Base-by-base conservation (phyloP, 1,140 invertebrate genomes). In the Drosophila pachea region DNA sequence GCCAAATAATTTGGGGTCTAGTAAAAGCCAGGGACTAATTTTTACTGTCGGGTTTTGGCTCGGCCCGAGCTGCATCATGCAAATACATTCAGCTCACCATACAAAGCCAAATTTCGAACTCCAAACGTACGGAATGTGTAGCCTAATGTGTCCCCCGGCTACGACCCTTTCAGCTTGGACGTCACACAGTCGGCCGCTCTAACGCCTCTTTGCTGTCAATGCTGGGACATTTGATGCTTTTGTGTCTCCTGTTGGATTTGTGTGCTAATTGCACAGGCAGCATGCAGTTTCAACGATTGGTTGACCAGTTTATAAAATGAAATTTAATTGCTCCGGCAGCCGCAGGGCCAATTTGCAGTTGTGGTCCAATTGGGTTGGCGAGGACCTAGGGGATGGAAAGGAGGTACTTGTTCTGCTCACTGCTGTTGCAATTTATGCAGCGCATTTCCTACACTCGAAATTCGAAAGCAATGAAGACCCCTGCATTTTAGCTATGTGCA, bases 261-360 rank as follows among this genome's bases (percentile, higher is more conserved):
- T 47, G 43, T 74, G 70, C 74, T 77, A 82, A 75, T 82, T 83
- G 75, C 60, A 45, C 48, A 65, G 64, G 71, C 68, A 59, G 63
- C 60, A 50, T 67, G 55, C 42, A 68, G 61, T 49, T 68, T 45
- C 48, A 70, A 78, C 62, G 40, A 76, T 65, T 73, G 73, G 32
- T 66, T 35, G 49, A 45, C 47, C 64, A 78, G 67, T 73, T 73
- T 65, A 74, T 75, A 76, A 83, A 83, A 78, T 83, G 74, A 83
- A 83, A 83, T 83, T 83, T 83, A 83, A 83, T 83, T 83, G 78
- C 75, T 22, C 49, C 58, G 29, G 68, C 82, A 71, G 68, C 64
- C 72, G 61, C 54, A 66, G 66, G 60, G 56, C 55, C 78, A 82
- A 82, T 78, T 82, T 83, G 63, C 74, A 63, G 60, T 53, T 63